Base-by-base conservation (phyloP, 1,140 invertebrate genomes). In the Limonius californicus region DNA sequence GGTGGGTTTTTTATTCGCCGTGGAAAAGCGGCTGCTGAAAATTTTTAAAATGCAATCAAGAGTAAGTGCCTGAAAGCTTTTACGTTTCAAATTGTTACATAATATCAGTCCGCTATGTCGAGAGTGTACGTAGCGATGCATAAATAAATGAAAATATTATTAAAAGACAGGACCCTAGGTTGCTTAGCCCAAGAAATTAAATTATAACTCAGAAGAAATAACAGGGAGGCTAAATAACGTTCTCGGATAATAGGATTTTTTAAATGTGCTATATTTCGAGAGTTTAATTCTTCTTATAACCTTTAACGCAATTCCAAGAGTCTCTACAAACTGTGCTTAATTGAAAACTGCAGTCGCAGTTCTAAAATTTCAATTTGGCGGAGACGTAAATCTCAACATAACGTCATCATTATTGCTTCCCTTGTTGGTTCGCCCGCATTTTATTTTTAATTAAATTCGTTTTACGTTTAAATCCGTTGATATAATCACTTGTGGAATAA, bases 301-400 rank as follows among this genome's bases (percentile, higher is more conserved):
- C 45, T 19, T 50, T 18, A 50, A 50, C 16, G 45, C 45, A 18
- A 50, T 50, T 50, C 16, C n/a, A 12, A 50, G 45, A 19, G 16
- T 50, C 45, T 15, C 45, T 50, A 50, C 45, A 50, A 50, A 50
- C 45, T 50, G 16, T 50, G 16, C 45, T 50, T 50, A 50, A 50
- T 50, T 50, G 45, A 50, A 50, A 50, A 50, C 19, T 50, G 45
- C 16, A 50, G 45, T 50, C n/a, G 15, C 20, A 50, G 45, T 50
- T 19, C 45, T 50, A 50, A 50, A 50, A 19, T 50, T 50, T 50
- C 45, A 50, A 50, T 50, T 50, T 50, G n/a, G 45, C 16, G 20
- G 14, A 50, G 45, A 50, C 45, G 45, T 50, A 50, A 50, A 50
- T 50, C 45, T 50, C 16, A 50, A 50, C 16, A 16, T 50, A 50